Percentiles rank a stretch among this genome's conserved stretches.
Evolutionary conservation across 2,113 vertebrate genomes (phyloP).

Genomic region (Trinectes maculatus): DNA sequence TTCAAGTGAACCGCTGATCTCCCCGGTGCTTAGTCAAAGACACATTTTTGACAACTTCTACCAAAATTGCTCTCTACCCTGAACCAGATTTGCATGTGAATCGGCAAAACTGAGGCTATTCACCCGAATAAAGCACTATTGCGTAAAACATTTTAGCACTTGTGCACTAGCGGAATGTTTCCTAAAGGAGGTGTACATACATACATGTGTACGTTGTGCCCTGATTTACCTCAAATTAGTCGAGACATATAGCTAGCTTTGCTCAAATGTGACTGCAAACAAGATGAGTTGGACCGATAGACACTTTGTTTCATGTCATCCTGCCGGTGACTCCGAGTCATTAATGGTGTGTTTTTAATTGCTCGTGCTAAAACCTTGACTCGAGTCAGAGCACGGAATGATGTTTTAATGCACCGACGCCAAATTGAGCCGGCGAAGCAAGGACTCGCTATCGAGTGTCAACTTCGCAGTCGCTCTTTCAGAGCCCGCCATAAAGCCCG

Average conservation of each 20-base stretch:
- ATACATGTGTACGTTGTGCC: too few relatives aligned
- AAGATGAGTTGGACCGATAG: conserved; percentile 20
- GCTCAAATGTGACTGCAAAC: conserved; percentile 28
- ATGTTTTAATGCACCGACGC: conserved; percentile 49
- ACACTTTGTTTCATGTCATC: conserved; percentile 20
- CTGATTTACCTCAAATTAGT: too few relatives aligned
- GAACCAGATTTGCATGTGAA: conserved; percentile 43
- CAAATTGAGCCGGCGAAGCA: conserved; percentile 40
- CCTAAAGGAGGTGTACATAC: too few relatives aligned
- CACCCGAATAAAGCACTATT: conserved; percentile 4
- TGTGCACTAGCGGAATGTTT: too few relatives aligned
- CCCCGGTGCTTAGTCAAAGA: conserved; percentile 15
- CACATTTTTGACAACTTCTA: conserved; percentile 18
- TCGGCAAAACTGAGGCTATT: conserved; percentile 8
- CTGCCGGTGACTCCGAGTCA: conserved; percentile 30
- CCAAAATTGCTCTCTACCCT: conserved; percentile 33
- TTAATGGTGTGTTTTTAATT: conserved; percentile 21
- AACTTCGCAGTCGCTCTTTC: conserved; percentile 52
- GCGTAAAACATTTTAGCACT: conserved; percentile 18
- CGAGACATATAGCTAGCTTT: too few relatives aligned
- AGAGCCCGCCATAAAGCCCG: conserved; percentile 45
- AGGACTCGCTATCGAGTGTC: conserved; percentile 34
- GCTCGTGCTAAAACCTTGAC: conserved; percentile 33
- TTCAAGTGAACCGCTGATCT: conserved; percentile 38
- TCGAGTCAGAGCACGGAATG: conserved; percentile 25